phyloP scores from a whole-genome alignment of 53 echinoderm and acorn worm genomes.

The Apostichopus leukothele region DNA sequence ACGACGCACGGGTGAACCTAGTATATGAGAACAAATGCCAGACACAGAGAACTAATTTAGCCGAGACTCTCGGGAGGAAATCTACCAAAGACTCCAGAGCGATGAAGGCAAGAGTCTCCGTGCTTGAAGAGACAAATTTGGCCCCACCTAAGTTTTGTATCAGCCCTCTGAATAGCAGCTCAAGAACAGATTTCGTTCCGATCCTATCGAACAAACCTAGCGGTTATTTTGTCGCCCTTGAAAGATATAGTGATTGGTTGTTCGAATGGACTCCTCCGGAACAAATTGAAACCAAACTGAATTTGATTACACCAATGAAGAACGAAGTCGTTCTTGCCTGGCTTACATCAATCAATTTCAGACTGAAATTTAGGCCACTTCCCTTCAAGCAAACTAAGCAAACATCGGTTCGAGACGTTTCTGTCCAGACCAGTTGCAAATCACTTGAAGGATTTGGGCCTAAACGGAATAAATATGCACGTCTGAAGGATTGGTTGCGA shows the following conservation, averaged over 20 bases:
- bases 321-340: not conserved
- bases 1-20: too few species aligned
- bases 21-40: too few species aligned
- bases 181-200: too few species aligned
- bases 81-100: too few species aligned
- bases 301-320: constrained; percentile 5
- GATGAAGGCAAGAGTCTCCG: too few species aligned
- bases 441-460: not conserved
- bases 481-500: constrained; percentile 3
- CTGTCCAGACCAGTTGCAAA: constrained; percentile 2
- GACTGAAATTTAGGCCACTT: not conserved
- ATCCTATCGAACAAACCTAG: not conserved
- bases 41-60: too few species aligned
- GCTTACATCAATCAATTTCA: constrained; percentile 11
- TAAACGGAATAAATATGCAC: not conserved
- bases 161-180: too few species aligned
- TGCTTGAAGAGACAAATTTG: too few species aligned
- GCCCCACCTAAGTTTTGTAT: too few species aligned
- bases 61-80: too few species aligned
- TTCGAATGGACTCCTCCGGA: constrained; percentile 28
- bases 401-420: not conserved
- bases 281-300: not conserved
- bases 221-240: not conserved
- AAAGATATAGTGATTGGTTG: constrained; percentile 17
- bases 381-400: not conserved